Percentiles rank a stretch among this genome's conserved stretches.
These are phyloP conservation scores for Upupa epops DNA, from an alignment of 2,113 vertebrate genomes.

Conservation along the genomic window DNA sequence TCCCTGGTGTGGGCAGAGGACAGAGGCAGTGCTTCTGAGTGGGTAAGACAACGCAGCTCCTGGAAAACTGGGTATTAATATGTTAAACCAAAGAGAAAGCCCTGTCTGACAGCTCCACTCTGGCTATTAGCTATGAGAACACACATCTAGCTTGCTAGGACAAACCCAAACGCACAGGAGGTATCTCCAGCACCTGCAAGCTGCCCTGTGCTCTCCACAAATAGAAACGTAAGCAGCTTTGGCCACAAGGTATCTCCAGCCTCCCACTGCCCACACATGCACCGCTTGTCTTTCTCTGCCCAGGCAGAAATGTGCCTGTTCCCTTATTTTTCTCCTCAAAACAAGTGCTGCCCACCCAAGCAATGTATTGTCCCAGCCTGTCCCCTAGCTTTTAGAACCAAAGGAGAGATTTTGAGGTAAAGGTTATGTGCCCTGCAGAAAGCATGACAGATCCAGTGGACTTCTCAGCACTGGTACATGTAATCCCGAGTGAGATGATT, in stretches of 20 bases:
- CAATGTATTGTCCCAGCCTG: not conserved
- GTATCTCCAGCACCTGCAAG: not conserved
- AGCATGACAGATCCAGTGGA: not conserved
- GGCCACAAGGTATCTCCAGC: not conserved
- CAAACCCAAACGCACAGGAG: not conserved
- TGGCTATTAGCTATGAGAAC: not conserved
- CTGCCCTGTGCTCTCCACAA: not conserved
- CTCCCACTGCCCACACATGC: not conserved
- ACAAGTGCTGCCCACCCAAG: not conserved
- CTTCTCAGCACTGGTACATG: not conserved
- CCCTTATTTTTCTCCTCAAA: not conserved
- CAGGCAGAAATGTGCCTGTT: not conserved
- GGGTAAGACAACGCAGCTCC: not conserved
- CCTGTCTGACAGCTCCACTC: not conserved
- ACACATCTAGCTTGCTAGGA: not conserved
- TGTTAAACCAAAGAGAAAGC: not conserved
- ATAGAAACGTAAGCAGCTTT: conserved; percentile 1
- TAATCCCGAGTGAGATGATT: not conserved
- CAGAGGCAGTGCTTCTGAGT: not conserved
- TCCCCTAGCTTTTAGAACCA: not conserved
- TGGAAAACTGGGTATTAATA: not conserved
- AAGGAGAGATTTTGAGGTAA: not conserved
- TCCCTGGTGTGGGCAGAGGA: not conserved
- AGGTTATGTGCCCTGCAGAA: not conserved
- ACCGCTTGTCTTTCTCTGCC: not conserved